These are phyloP conservation scores for Drosophila kikkawai DNA, from an alignment of 1,140 invertebrate genomes.

Conservation along the genomic window DNA sequence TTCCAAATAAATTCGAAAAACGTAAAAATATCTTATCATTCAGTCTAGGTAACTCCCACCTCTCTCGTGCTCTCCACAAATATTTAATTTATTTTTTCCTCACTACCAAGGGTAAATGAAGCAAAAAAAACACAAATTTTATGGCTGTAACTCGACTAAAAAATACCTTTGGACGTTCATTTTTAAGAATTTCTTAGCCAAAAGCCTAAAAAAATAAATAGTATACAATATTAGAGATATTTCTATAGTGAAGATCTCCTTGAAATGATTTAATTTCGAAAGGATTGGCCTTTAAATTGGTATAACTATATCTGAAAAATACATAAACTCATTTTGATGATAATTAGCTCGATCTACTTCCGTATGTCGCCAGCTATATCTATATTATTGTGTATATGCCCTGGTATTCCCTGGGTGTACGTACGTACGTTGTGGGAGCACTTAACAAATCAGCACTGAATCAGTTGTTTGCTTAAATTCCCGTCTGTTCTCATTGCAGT, in stretches of 20 bases:
- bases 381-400: not conserved
- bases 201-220: not conserved
- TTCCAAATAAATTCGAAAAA: conserved; percentile 7
- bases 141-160: conserved; percentile 1
- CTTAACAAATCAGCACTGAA: conserved; percentile 51
- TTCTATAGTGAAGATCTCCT: not conserved
- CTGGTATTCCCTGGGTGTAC: not conserved
- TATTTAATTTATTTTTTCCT: conserved; percentile 32
- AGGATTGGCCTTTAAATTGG: too few species aligned
- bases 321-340: not conserved
- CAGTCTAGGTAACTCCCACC: not conserved
- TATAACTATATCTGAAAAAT: not conserved
- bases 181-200: not conserved
- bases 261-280: not conserved
- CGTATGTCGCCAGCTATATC: not conserved
- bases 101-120: not conserved
- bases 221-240: not conserved
- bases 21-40: conserved; percentile 22
- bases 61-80: conserved; percentile 10
- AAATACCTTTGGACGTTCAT: conserved; percentile 2
- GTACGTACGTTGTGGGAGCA: conserved; percentile 5
- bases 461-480: conserved; percentile 39
- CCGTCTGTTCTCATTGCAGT: conserved; percentile 52
- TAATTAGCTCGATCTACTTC: not conserved
- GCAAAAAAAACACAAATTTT: not conserved